Conservation (phyloP, 37 sponge, comb jelly and placozoan genomes). For the Crambe crambe region DNA sequence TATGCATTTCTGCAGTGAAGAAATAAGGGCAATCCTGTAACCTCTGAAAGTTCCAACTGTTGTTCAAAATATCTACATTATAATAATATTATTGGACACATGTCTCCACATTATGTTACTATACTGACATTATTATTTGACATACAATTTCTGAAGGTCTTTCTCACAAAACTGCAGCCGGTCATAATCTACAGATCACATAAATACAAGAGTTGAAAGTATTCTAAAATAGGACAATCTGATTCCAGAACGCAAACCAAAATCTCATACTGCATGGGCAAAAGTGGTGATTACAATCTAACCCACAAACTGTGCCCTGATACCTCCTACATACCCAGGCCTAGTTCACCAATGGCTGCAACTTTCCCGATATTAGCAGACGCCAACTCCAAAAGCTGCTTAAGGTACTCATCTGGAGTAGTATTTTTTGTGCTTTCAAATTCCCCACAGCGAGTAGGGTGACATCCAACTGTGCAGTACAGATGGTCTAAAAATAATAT, state of each 20-base stretch:
- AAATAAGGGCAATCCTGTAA: constrained; percentile 83
- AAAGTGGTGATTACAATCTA: too few species aligned
- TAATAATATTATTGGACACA: neutral
- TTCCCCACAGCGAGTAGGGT: constrained; percentile 92
- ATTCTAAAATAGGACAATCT: neutral
- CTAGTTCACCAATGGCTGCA: constrained; percentile 92
- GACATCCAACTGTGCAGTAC: constrained; percentile 91
- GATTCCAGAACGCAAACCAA: too few species aligned
- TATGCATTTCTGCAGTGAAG: constrained; percentile 92
- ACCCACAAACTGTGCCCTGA: too few species aligned
- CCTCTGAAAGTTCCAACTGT: constrained; percentile 78
- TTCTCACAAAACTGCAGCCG: constrained; percentile 88
- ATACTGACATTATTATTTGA: constrained; percentile 1
- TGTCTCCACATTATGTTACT: neutral
- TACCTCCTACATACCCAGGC: constrained; percentile 88
- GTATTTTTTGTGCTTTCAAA: constrained; percentile 56
- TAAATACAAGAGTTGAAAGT: neutral
- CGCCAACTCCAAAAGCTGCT: constrained; percentile 53
- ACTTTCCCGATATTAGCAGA: constrained; percentile 73
- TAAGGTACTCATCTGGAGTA: constrained; percentile 64
- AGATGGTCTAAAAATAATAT: constrained; percentile 46
- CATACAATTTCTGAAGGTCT: constrained; percentile 80
- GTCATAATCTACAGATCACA: constrained; percentile 77
- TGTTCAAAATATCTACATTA: constrained; percentile 79
- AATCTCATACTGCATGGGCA: too few species aligned